A percentile compares a stretch with the other conserved stretches of the same genome.
Evolutionary conservation across 2,113 vertebrate genomes (phyloP).

Genomic region (Rhinolophus ferrumequinum): DNA sequence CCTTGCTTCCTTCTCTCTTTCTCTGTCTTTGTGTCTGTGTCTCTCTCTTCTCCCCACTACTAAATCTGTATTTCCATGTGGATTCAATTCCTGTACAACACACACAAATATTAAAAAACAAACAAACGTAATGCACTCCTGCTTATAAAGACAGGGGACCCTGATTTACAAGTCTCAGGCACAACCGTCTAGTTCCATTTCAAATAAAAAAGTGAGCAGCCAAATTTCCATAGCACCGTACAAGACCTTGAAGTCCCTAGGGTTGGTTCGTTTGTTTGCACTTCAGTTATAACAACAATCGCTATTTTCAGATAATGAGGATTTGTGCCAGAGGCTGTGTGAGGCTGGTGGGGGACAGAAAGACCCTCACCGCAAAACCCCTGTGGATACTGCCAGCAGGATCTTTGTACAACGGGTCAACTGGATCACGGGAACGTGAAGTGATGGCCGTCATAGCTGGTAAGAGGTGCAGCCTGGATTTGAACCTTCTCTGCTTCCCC

Average conservation of each 20-base stretch:
- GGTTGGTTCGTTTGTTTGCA: neutral
- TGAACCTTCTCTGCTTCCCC: neutral
- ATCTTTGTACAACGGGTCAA: rapidly evolving
- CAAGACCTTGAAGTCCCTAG: too few species aligned
- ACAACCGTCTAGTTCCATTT: neutral
- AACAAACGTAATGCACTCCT: too few species aligned
- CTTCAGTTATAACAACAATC: neutral
- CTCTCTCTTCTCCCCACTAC: neutral
- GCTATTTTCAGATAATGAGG: too few species aligned
- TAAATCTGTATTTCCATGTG: neutral
- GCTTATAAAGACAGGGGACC: neutral
- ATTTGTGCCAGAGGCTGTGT: neutral
- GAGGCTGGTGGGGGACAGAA: neutral
- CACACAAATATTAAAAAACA: neutral
- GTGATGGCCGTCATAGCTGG: rapidly evolving
- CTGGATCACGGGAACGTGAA: rapidly evolving
- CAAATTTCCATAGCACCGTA: neutral
- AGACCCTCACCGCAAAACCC: rapidly evolving
- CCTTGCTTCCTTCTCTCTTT: neutral
- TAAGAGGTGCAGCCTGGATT: neutral
- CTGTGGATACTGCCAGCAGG: rapidly evolving
- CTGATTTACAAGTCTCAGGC: neutral
- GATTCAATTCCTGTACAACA: neutral
- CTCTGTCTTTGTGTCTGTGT: neutral
- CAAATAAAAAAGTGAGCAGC: neutral